A percentile compares a stretch with the other conserved stretches of the same genome.
phyloP scores from a whole-genome alignment of 2,797 vertebrate genomes.

The Schizopygopsis pylzovi region DNA sequence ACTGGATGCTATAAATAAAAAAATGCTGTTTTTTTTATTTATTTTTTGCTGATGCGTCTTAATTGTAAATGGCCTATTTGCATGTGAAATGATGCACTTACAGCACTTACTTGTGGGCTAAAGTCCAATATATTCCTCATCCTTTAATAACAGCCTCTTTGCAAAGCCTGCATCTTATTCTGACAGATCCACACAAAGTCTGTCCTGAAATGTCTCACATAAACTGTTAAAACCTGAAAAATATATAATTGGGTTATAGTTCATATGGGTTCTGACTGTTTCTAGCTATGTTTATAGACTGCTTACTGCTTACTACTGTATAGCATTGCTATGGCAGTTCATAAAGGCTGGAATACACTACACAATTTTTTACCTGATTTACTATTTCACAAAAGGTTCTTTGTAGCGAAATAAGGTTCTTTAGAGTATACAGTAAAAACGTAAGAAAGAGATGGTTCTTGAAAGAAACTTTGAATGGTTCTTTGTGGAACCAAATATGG shows the following conservation, averaged over 20 bases:
- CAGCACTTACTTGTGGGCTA: neutral
- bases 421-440: no score
- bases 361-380: no score
- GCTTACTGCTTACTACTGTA: neutral
- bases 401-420: no score
- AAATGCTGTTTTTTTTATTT: no score
- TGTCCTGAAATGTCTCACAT: neutral
- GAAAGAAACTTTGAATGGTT: no score
- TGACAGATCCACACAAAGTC: neutral
- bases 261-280: neutral
- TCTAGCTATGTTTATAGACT: neutral
- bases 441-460: no score
- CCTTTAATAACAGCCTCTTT: neutral
- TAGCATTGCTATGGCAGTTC: neutral
- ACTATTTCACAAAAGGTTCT: no score
- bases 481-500: no score
- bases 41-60: neutral
- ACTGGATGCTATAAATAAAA: no score
- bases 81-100: slow-evolving; percentile 7
- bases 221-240: neutral
- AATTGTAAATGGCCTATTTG: neutral
- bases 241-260: neutral
- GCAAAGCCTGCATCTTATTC: neutral
- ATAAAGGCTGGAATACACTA: no score
- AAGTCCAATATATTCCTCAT: neutral